phyloP scores from a whole-genome alignment of 1,140 invertebrate species.

The Hyposmocoma kahamanoa region DNA sequence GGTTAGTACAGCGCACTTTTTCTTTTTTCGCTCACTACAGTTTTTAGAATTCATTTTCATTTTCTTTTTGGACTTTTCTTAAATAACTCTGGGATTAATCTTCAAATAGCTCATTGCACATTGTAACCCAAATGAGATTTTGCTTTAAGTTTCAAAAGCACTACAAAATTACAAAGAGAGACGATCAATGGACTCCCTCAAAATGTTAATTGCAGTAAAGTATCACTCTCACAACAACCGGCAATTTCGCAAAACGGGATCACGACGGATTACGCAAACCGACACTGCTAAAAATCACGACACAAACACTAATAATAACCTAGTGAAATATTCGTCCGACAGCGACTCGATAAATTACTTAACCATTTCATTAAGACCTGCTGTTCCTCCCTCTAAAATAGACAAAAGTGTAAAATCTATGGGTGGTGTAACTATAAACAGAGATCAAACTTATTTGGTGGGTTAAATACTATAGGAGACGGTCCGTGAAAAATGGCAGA shows the following conservation, averaged over 20 bases:
- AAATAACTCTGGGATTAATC: no score
- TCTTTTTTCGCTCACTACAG: no score
- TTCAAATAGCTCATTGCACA: no score
- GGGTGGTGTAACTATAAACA: background rate
- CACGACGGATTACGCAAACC: conserved; percentile 10
- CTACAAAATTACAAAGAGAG: background rate
- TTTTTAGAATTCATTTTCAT: no score
- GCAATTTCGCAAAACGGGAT: conserved; percentile 13
- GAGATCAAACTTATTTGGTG: background rate
- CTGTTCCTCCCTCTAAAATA: background rate
- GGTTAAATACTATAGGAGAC: conserved; percentile 3
- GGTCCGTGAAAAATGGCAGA: conserved; percentile 7
- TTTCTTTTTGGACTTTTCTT: no score
- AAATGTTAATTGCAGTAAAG: conserved; percentile 2
- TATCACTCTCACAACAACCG: background rate
- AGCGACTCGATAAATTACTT: background rate
- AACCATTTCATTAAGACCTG: conserved; percentile 1
- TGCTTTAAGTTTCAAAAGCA: no score
- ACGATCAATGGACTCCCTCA: conserved; percentile 1
- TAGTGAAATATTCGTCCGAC: conserved; percentile 8
- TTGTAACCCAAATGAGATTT: no score
- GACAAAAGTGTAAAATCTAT: background rate
- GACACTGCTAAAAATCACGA: conserved; percentile 10
- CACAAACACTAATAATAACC: conserved; percentile 9
- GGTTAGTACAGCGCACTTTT: no score